These are phyloP conservation scores for Mesoligia furuncula DNA, from an alignment of 2,888 invertebrate genomes.

Conservation along the genomic window DNA sequence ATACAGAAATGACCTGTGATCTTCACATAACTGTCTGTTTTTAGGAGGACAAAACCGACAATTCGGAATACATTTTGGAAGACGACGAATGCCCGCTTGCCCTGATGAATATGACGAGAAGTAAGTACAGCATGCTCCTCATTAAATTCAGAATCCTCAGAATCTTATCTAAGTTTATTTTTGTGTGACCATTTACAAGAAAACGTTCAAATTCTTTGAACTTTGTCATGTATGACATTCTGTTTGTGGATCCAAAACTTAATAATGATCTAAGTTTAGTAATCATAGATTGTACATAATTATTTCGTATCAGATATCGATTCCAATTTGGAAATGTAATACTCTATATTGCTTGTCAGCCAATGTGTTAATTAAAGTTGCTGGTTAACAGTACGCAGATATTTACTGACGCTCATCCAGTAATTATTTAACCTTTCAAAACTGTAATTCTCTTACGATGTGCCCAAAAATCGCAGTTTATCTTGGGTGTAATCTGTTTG, in stretches of 20 bases:
- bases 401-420: slow-evolving; percentile 1
- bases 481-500: background rate
- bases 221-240: background rate
- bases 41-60: slow-evolving; percentile 92
- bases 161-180: background rate
- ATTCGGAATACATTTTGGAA: slow-evolving; percentile 97
- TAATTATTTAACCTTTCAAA: slow-evolving; percentile 7
- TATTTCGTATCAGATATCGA: background rate
- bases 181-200: background rate
- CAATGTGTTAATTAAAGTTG: slow-evolving; percentile 1
- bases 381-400: background rate
- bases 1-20: background rate
- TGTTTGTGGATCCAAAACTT: background rate
- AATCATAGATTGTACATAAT: slow-evolving; percentile 7
- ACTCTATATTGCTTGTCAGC: background rate
- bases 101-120: slow-evolving; percentile 96
- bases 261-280: slow-evolving; percentile 14
- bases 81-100: slow-evolving; percentile 99
- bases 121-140: slow-evolving; percentile 90
- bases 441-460: slow-evolving; percentile 12
- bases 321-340: slow-evolving; percentile 6
- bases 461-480: background rate
- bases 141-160: background rate
- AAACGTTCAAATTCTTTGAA: no score
- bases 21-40: slow-evolving; percentile 21